Evolutionary conservation across 2,797 vertebrate genomes (phyloP), one percentile per base, ranked within the genome.

Genomic region (Myioborus melanocephalus): DNA sequence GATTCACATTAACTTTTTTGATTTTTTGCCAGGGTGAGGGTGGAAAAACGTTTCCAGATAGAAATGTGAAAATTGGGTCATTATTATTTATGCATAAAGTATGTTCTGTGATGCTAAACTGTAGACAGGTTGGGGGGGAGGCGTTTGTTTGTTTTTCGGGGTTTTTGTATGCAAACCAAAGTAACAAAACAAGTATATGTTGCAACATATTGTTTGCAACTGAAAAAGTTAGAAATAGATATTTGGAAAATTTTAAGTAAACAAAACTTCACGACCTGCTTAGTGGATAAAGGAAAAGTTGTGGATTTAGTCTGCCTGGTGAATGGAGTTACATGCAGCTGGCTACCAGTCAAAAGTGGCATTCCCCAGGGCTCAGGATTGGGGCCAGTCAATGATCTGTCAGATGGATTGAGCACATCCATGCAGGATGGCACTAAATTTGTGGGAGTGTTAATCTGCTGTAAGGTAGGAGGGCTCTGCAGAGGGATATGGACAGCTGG

Each of bases 11-110:
- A 52, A 46, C 5, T 66, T 53, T 70, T 47, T 39, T 60, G 2
- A 26, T 60, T 5, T 34, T 55, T 72, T 68, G 15, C 34, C 3
- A 7, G 4, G 4, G 3, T 10, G 10, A 14, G 5, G 2, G 4
- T 19, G 15, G 17, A 87, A 34, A 19, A 71, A 14, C 6, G 27
- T 65, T 84, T 91, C n/a, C n/a, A 82, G 17, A 13, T 17, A 82
- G 50, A 4, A 82, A 60, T 46, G 19, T 49, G 19, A 84, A 87
- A 71, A 53, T 12, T 49, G 4, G 0, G 3, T 53, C 16, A 30
- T 68, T 56, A 56, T 39, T 69, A 49, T 79, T 86, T 64, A 43
- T 27, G 9, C 21, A 68, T 49, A 53, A 61, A 65, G 37, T 79
- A 18, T 35, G 4, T 76, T 68, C 14, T 49, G 27, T 47, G 43